These are phyloP conservation scores for Epirrita christyi DNA, from an alignment of 2,888 invertebrate genomes.

Conservation along the genomic window DNA sequence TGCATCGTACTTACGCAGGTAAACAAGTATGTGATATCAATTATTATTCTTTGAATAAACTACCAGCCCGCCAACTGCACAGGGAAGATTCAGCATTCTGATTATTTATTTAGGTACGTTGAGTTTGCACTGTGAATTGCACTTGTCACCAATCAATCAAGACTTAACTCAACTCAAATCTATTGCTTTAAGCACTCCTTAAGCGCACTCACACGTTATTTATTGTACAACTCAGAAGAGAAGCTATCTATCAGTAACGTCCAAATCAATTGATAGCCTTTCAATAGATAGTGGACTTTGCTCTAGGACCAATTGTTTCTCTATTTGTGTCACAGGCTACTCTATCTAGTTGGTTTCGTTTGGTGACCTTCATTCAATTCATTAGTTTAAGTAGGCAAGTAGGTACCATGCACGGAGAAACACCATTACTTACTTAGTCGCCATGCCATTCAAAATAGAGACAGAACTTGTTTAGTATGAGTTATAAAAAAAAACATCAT, in stretches of 20 bases:
- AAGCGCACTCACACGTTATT: no score
- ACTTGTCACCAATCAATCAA: no score
- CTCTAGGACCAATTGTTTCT: conserved; percentile 4
- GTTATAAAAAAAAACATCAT: neutral
- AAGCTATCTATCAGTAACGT: neutral
- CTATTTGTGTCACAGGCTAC: neutral
- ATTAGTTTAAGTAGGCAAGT: neutral
- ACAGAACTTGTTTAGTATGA: neutral
- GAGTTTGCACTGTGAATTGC: no score
- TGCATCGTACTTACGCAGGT: no score
- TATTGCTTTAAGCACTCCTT: no score
- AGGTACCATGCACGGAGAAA: neutral
- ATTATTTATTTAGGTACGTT: no score
- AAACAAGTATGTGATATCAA: no score
- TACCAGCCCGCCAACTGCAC: no score
- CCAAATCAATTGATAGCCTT: conserved; percentile 11
- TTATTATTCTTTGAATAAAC: no score
- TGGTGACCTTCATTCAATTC: neutral
- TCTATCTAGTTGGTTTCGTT: neutral
- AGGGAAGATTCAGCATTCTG: no score
- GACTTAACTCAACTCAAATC: no score
- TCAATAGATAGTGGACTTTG: conserved; percentile 14
- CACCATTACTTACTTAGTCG: neutral
- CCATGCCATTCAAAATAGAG: neutral
- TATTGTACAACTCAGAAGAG: neutral